Percentiles rank a stretch among this genome's conserved stretches.
Evolutionary conservation across 2,888 invertebrate genomes (phyloP).

Genomic region (Mystacides longicornis): DNA sequence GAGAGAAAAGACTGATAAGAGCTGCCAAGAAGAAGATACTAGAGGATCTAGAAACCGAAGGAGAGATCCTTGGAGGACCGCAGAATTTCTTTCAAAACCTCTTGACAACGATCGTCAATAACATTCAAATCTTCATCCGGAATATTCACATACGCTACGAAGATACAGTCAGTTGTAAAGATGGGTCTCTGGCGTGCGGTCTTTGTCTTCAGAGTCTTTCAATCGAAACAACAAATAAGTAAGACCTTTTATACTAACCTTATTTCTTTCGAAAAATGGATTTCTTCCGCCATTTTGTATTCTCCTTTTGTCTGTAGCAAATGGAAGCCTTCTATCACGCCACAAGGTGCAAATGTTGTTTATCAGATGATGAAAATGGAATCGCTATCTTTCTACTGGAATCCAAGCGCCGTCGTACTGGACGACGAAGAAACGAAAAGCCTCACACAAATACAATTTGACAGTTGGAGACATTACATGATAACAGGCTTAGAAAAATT

Average conservation of each 20-base stretch:
- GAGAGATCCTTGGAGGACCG: slow-evolving; percentile 54
- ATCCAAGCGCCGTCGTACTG: slow-evolving; percentile 51
- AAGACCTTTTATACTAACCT: slow-evolving; percentile 26
- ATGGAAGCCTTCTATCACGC: slow-evolving; percentile 66
- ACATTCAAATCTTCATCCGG: slow-evolving; percentile 68
- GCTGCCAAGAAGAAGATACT: slow-evolving; percentile 66
- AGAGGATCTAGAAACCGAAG: slow-evolving; percentile 56
- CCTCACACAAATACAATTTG: slow-evolving; percentile 51
- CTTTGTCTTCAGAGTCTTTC: slow-evolving; percentile 69
- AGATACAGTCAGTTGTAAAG: slow-evolving; percentile 59
- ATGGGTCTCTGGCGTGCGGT: slow-evolving; percentile 64
- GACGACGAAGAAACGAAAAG: slow-evolving; percentile 47
- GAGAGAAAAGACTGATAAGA: slow-evolving; percentile 62
- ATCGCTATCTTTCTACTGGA: slow-evolving; percentile 72
- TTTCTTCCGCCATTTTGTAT: background rate
- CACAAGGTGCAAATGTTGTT: slow-evolving; percentile 50
- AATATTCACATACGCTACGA: slow-evolving; percentile 79
- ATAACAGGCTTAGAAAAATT: slow-evolving; percentile 67
- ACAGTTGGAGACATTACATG: slow-evolving; percentile 71
- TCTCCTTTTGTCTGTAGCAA: slow-evolving; percentile 42
- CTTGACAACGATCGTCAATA: slow-evolving; percentile 68
- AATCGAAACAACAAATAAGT: slow-evolving; percentile 76
- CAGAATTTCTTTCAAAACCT: slow-evolving; percentile 64
- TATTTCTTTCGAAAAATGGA: background rate
- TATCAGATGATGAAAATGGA: slow-evolving; percentile 73